Evolutionary conservation across 2,113 vertebrate genomes (phyloP), one percentile per base, ranked within the genome.

Genomic region (Pteronura brasiliensis): DNA sequence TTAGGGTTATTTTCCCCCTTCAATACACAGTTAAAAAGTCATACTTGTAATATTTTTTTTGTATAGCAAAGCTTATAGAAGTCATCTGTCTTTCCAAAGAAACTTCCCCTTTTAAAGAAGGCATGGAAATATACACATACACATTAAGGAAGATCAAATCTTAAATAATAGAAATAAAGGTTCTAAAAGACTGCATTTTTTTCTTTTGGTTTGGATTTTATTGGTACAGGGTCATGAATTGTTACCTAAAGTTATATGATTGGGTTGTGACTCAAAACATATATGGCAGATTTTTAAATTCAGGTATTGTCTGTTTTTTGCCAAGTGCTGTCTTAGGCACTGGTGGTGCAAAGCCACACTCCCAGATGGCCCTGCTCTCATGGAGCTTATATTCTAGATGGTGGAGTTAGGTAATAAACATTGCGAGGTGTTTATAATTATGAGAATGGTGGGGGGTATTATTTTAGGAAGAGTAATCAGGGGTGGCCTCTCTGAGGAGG

Each of bases 161-260:
- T 95, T 76, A 67, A 93, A 74, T 88, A 65, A 81, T 20, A 83
- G 72, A 94, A 86, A 55, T 89, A 90, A 97, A 91, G 15, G 15
- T 84, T 90, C 44, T 79, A 23, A 83, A 96, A 87, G 65, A 86
- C n/a, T 81, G 17, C 72, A 23, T 44, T 55, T 88, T 88, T 95
- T 69, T 3, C 6, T 94, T 88, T 89, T 69, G 29, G 23, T 67
- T 94, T 39, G 36, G 49, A 27, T 87, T 94, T 97, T 85, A 93
- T 61, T 88, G 49, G 42, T 82, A 72, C 6, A 80, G 14, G 27
- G 23, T 90, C 44, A 21, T 81, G 77, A 77, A 82, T 84, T 92
- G 59, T 47, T 90, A 57, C 63, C 47, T 81, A 29, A 95, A 91
- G 25, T 88, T 88, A 27, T 7, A 42, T 69, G 49, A 81, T 3